Conservation (phyloP, 2,113 vertebrate species). For the Onychorhynchus coronatus region DNA sequence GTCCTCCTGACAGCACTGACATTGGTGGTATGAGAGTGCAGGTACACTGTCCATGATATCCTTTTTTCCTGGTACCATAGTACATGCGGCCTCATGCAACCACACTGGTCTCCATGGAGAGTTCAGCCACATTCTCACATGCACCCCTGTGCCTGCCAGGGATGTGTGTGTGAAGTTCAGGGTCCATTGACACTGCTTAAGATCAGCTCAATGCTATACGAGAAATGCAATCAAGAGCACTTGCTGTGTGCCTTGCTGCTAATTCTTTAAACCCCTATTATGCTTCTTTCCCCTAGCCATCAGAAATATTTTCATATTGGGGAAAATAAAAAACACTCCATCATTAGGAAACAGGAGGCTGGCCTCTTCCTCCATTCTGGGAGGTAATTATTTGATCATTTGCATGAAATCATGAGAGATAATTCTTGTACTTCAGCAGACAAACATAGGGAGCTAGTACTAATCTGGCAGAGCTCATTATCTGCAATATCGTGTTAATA, state of each 20-base stretch:
- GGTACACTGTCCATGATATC: accelerated
- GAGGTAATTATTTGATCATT: conserved; percentile 1
- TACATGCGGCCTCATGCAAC: not conserved
- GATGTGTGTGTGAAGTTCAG: accelerated
- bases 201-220: not conserved
- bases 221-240: not conserved
- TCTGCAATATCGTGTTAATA: not conserved
- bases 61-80: not conserved
- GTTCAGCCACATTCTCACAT: not conserved
- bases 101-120: not conserved
- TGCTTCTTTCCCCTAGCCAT: not conserved
- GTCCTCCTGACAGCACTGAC: not conserved
- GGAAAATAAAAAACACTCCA: not conserved
- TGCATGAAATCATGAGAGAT: not conserved
- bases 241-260: not conserved
- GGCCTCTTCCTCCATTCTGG: not conserved
- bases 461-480: conserved; percentile 31
- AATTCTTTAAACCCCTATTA: not conserved
- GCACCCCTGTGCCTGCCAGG: not conserved
- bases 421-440: not conserved
- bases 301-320: not conserved
- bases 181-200: not conserved
- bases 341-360: not conserved
- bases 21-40: accelerated
- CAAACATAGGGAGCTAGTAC: not conserved